These are phyloP conservation scores for Allochrocebus solatus DNA, from an alignment of 2,797 vertebrate species.

Conservation along the genomic window DNA sequence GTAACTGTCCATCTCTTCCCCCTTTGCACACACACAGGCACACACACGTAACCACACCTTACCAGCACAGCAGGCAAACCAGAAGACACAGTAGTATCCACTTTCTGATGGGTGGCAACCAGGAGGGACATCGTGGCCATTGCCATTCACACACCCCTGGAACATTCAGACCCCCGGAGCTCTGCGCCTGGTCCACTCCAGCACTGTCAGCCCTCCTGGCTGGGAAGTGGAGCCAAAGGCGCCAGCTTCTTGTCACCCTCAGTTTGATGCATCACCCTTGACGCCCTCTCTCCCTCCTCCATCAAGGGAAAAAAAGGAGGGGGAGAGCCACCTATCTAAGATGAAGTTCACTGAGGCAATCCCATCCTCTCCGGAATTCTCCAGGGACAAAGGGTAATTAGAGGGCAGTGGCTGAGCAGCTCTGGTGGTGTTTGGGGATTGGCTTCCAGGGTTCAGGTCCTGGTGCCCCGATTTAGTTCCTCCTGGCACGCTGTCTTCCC, in stretches of 20 bases:
- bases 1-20: accelerated
- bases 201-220: slow-evolving; percentile 44
- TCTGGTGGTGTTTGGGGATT: neutral
- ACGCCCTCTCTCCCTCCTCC: neutral
- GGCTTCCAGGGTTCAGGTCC: neutral
- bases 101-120: slow-evolving; percentile 87
- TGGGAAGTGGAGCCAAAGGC: slow-evolving; percentile 78
- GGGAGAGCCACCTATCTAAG: neutral
- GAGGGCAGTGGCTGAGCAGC: neutral
- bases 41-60: neutral
- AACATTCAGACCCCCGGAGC: neutral
- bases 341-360: neutral
- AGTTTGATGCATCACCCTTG: neutral
- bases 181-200: neutral
- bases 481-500: neutral
- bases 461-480: neutral
- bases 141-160: neutral
- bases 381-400: neutral
- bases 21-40: accelerated
- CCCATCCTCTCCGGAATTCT: neutral
- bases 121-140: slow-evolving; percentile 83
- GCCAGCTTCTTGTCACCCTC: slow-evolving; percentile 59
- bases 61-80: slow-evolving; percentile 70
- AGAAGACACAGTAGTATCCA: slow-evolving; percentile 81
- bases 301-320: neutral